Evolutionary conservation across 1,140 invertebrate genomes (phyloP), one percentile per base, ranked within the genome.

Genomic region (Zaprionus taronus): DNA sequence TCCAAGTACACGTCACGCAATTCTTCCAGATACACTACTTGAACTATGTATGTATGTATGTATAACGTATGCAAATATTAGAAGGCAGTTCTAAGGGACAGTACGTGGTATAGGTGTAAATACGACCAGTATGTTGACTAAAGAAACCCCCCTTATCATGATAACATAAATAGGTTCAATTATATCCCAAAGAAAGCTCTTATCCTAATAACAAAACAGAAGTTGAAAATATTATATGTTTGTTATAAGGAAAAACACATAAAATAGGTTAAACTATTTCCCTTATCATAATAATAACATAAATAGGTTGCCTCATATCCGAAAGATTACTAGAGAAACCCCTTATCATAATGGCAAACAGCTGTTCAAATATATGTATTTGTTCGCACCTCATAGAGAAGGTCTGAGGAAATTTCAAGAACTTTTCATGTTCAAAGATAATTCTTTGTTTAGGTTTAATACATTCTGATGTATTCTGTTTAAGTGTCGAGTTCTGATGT

Each of bases 1-100:
- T 9, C 44, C 34, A 85, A 76, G 82, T 81, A 78, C 82, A 84
- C 82, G 82, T 84, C 82, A 84, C 60, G 67, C 36, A 53, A 34
- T 62, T 31, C 36, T 47, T 17, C 11, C 7, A 5, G 11, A 49
- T 28, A 28, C 38, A 44, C 17, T 5, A 51, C 11, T 51, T 20
- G 15, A 41, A 41, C 4, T 41, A 15, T 5, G 15, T n/a, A n/a
- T n/a, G n/a, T n/a, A n/a, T n/a, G n/a, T n/a, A n/a, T n/a, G n/a
- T 41, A 41, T 15, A n/a, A n/a, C 15, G 1, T 2, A 41, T 14
- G 38, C 38, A 15, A n/a, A 15, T 41, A n/a, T 41, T 41, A 2
- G 9, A 34, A 34, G 31, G 31, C 31, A 34, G 31, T 34, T 34
- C 9, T 11, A 34, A 34, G 31, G 31, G 31, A 34, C 31, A 11